Conservation (phyloP, 2,797 vertebrate genomes). For the Acrocephalus scirpaceus region DNA sequence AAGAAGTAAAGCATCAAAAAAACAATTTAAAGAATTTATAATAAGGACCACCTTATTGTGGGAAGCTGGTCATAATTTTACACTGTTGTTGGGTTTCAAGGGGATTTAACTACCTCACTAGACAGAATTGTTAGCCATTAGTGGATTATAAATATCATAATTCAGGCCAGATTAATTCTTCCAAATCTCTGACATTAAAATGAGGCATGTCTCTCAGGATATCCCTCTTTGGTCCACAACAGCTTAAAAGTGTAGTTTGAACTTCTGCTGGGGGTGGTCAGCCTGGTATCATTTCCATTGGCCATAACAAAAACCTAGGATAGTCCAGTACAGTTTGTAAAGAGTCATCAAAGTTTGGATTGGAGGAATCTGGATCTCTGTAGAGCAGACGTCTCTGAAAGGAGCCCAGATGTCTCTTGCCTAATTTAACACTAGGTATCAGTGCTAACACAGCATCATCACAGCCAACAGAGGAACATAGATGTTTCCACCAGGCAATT, state of each 20-base stretch:
- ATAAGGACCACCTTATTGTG: background rate
- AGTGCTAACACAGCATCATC: background rate
- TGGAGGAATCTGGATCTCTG: background rate
- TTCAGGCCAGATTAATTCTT: background rate
- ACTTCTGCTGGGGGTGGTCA: background rate
- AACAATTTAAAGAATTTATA: background rate
- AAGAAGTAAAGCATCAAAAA: background rate
- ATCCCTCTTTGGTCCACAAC: background rate
- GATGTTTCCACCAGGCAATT: background rate
- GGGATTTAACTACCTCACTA: background rate
- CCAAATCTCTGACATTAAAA: background rate
- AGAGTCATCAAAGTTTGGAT: background rate
- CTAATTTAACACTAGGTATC: background rate
- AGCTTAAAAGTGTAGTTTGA: background rate
- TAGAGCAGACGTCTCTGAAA: background rate
- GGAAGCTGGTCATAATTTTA: background rate
- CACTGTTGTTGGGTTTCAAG: background rate
- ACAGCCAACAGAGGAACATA: background rate
- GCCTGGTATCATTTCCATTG: background rate
- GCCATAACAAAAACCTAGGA: background rate
- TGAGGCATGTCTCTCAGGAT: background rate
- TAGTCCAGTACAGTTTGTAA: background rate
- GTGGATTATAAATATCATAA: background rate
- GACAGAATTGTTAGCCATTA: background rate
- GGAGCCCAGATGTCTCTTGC: background rate